Percentiles rank a stretch among this genome's conserved stretches.
Conservation (phyloP, 2,888 invertebrate genomes). For the Scelioninae gen. 2 region DNA sequence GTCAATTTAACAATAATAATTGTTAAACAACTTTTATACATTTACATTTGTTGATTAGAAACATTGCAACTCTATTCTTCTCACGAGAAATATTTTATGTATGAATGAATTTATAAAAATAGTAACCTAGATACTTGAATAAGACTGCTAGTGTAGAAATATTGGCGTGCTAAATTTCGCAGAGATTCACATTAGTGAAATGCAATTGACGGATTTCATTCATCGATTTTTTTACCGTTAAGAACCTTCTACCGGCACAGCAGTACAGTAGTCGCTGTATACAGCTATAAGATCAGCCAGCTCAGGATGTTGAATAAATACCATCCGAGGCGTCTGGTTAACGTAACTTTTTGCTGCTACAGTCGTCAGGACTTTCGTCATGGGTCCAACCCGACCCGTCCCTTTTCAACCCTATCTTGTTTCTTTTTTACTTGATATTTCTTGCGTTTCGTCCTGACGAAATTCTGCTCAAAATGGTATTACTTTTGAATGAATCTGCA, state of each 20-base stretch:
- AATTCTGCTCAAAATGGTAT: too few species aligned
- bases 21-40: too few species aligned
- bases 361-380: slow-evolving; percentile 54
- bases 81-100: background rate
- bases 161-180: slow-evolving; percentile 43
- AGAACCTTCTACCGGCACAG: slow-evolving; percentile 56
- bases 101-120: slow-evolving; percentile 21
- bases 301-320: slow-evolving; percentile 58
- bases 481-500: too few species aligned
- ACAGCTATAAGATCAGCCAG: slow-evolving; percentile 51
- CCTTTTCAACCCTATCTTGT: slow-evolving; percentile 41
- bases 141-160: slow-evolving; percentile 38
- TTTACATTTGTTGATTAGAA: too few species aligned
- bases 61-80: too few species aligned
- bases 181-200: slow-evolving; percentile 41
- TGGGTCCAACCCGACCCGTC: slow-evolving; percentile 57
- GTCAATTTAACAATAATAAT: too few species aligned
- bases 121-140: slow-evolving; percentile 3
- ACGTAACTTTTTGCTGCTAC: slow-evolving; percentile 55
- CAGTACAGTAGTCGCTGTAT: slow-evolving; percentile 51
- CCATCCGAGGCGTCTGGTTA: slow-evolving; percentile 60
- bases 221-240: slow-evolving; percentile 68
- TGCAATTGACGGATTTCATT: slow-evolving; percentile 68
- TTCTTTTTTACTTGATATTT: slow-evolving; percentile 14
- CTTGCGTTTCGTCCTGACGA: too few species aligned